Evolutionary conservation across 2,113 vertebrate genomes (phyloP), one percentile per base, ranked within the genome.

Genomic region (Mesitornis unicolor): DNA sequence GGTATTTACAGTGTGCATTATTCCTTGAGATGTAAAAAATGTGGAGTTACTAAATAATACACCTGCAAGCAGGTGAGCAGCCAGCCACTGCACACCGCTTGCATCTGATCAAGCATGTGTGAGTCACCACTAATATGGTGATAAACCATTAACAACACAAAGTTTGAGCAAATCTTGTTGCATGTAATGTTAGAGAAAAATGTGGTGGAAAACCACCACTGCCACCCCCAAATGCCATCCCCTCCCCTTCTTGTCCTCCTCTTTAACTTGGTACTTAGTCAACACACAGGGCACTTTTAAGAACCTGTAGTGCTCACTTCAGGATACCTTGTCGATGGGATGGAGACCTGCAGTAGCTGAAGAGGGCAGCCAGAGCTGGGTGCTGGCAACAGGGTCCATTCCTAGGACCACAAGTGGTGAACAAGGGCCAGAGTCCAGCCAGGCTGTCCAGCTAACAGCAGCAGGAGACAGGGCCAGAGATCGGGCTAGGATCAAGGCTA

Each of bases 81-180:
- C 6, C n/a, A 73, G 29, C 13, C 33, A 51, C 15, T 7, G n/a
- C 42, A 85, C 21, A 90, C 19, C 2, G 8, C 33, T 64, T 53
- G 19, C 7, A 50, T 38, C 25, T 71, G 38, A 59, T 25, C 22
- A 64, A 50, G 11, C 28, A 19, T 11, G 3, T 0, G 0, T 3
- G 14, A 53, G 24, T 88, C 29, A 60, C 43, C 19, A 29, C 20
- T 60, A 42, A 25, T 7, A 10, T 4, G 5, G 13, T 24, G 18
- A 24, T 35, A 69, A 60, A 83, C 48, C 2, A 13, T 5, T 21
- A 24, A 13, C 6, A 40, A 10, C 10, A 33, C 25, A 29, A 69
- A 16, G 50, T 56, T 38, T 42, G 26, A 69, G 33, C 17, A 43
- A 47, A 64, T 15, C 16, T 31, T 54, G 26, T 4, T 85, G 14